phyloP scores from a whole-genome alignment of 2,888 invertebrate species.

The Agrochola circellaris region DNA sequence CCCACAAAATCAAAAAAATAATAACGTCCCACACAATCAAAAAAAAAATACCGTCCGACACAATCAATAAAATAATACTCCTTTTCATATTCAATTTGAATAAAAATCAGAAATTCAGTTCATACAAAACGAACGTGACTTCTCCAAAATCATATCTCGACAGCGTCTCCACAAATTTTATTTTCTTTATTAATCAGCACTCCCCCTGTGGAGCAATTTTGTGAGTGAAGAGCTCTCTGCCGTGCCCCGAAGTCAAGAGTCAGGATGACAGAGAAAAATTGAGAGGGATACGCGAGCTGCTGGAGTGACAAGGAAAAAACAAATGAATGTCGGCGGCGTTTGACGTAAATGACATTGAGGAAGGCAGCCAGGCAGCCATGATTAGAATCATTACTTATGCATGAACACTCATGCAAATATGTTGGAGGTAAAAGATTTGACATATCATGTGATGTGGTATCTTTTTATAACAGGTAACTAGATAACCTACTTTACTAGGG shows the following conservation, averaged over 20 bases:
- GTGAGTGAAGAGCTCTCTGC: conserved; percentile 81
- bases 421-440: background rate
- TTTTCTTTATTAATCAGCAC: conserved; percentile 87
- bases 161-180: conserved; percentile 77
- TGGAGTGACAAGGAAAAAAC: conserved; percentile 78
- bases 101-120: conserved; percentile 70
- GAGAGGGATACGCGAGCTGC: conserved; percentile 72
- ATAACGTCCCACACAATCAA: conserved; percentile 65
- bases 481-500: background rate
- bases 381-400: conserved; percentile 65
- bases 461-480: background rate
- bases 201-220: conserved; percentile 83
- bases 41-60: conserved; percentile 59
- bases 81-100: conserved; percentile 67
- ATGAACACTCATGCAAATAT: conserved; percentile 41
- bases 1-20: conserved; percentile 67
- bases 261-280: conserved; percentile 83
- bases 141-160: conserved; percentile 76
- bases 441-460: background rate
- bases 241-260: conserved; percentile 81
- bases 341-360: conserved; percentile 67
- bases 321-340: conserved; percentile 77
- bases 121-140: conserved; percentile 74
- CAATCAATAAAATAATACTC: conserved; percentile 66
- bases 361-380: conserved; percentile 54